Base-by-base conservation (phyloP, 2,888 invertebrate species). In the Dryobotodes eremita region DNA sequence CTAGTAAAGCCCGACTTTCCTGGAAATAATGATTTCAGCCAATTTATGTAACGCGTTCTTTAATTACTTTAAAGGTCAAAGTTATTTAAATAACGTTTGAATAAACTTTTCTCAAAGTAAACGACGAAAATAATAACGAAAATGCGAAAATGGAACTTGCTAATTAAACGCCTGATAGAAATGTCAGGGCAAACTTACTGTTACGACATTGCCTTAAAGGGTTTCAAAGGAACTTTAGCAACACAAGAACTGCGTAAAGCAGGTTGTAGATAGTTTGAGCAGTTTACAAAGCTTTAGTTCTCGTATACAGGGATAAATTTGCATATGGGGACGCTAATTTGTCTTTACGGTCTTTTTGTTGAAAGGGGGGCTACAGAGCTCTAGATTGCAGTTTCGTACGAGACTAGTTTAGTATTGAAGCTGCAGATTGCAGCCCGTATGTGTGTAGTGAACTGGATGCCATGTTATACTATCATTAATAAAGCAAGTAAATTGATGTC, bases 121-220 rank as follows among this genome's bases (percentile, higher is more conserved):
- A 75, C 31, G 53, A 66, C 65, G 31, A 68, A 72, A 82, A 73
- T 79, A 73, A 59, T 82, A 78, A 77, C 69, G 66, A 83, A 83
- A 85, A 82, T n/a, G n/a, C 0, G 23, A 62, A 75, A 76, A 83
- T 74, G 80, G 36, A 66, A 77, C 76, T 84, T 71, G 61, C 66
- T 83, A 82, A 85, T 80, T 80, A 75, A 85, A 80, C 86, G 90
- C 91, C 91, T 92, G 87, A 83, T 86, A 80, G 79, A 88, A 90
- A 88, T 89, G 83, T 89, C 57, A 70, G 17, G 11, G 89, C 88
- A 85, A 87, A 83, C 84, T 80, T 76, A 76, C 79, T 80, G 73
- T 68, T 74, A 74, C 50, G 81, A 80, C 80, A 79, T 89, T 90
- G 91, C 91, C 81, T 36, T 79, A 71, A 81, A 75, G 77, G 75